Conservation (phyloP, 2,797 vertebrate species). For the Nasua narica region DNA sequence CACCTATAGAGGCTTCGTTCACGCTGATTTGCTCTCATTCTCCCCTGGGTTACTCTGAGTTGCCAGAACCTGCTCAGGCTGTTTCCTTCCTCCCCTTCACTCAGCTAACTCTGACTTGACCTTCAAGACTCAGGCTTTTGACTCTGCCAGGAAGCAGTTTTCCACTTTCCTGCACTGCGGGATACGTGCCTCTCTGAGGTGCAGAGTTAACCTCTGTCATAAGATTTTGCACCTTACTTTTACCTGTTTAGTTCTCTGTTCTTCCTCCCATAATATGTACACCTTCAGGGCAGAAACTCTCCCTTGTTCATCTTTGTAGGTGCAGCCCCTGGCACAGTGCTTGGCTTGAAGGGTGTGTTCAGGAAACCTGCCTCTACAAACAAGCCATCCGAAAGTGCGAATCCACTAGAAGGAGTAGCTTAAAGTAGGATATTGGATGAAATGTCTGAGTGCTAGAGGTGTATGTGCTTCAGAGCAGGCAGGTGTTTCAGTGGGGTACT, state of each 20-base stretch:
- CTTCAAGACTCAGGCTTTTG: background rate
- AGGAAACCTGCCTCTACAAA: background rate
- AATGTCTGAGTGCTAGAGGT: background rate
- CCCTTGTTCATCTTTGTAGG: background rate
- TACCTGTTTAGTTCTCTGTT: background rate
- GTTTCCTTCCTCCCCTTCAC: background rate
- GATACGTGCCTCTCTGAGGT: background rate
- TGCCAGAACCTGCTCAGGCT: background rate
- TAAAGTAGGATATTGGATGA: background rate
- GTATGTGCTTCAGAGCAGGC: background rate
- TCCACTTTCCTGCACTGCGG: background rate
- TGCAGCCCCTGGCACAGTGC: background rate
- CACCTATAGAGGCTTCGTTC: background rate
- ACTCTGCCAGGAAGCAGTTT: background rate
- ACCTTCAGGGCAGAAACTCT: background rate
- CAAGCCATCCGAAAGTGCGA: background rate
- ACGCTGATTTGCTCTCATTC: background rate
- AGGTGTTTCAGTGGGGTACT: background rate
- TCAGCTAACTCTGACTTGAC: background rate
- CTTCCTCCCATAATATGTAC: background rate
- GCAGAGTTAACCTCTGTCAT: background rate
- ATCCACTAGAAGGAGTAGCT: background rate
- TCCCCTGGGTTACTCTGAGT: background rate
- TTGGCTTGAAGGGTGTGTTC: background rate
- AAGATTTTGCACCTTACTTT: background rate